phyloP scores from a whole-genome alignment of 2,888 invertebrate genomes.

The Parthenolecanium corni region DNA sequence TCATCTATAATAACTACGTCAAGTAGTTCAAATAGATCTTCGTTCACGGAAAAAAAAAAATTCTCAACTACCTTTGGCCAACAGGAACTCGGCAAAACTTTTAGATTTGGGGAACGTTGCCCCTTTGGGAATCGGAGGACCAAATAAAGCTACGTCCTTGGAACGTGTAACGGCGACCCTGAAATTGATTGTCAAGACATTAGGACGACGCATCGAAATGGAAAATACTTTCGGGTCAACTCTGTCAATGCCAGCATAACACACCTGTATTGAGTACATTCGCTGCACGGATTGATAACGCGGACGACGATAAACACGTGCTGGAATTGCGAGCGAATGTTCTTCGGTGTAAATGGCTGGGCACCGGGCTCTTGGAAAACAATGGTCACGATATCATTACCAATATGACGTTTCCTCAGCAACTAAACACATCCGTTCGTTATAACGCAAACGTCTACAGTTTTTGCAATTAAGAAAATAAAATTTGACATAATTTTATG shows the following conservation, averaged over 20 bases:
- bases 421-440: conserved; percentile 51
- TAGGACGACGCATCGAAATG: neutral
- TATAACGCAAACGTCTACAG: neutral
- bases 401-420: conserved; percentile 87
- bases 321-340: conserved; percentile 92
- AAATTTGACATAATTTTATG: neutral
- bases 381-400: conserved; percentile 95
- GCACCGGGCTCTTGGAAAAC: conserved; percentile 90
- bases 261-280: conserved; percentile 76
- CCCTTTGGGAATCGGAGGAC: conserved; percentile 82
- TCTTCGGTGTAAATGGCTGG: conserved; percentile 81
- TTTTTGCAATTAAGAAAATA: neutral
- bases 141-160: conserved; percentile 90
- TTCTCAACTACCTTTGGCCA: conserved; percentile 60
- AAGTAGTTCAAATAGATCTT: too few relatives aligned
- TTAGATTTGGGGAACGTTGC: conserved; percentile 79
- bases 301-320: conserved; percentile 91
- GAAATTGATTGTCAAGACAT: conserved; percentile 20
- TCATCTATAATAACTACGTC: too few relatives aligned
- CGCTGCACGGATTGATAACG: conserved; percentile 80
- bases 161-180: conserved; percentile 56
- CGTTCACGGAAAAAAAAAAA: neutral
- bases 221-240: too few relatives aligned
- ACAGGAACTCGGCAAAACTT: conserved; percentile 85
- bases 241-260: too few relatives aligned